phyloP scores from a whole-genome alignment of 1,140 invertebrate species.

The Charaxes varanes region DNA sequence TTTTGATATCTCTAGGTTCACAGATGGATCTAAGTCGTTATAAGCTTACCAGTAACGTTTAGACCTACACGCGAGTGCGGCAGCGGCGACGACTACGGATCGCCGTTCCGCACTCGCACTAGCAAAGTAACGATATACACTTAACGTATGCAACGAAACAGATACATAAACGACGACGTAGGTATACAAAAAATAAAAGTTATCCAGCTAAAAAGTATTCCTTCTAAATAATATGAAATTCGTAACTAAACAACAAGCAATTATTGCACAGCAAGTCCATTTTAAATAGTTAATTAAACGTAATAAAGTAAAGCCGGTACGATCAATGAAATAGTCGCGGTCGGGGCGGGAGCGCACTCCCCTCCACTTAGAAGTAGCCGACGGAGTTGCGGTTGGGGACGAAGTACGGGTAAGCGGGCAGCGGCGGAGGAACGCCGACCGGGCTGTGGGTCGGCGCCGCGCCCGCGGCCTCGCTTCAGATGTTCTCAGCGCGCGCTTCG shows the following conservation, averaged over 20 bases:
- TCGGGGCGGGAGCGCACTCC: neutral
- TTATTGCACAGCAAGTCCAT: conserved; percentile 68
- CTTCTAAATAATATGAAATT: conserved; percentile 50
- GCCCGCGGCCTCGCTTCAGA: conserved; percentile 67
- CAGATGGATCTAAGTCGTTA: conserved; percentile 55
- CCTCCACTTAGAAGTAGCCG: conserved; percentile 45
- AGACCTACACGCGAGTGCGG: conserved; percentile 15
- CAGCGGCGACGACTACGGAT: conserved; percentile 14
- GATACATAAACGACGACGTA: conserved; percentile 39
- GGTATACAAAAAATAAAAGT: conserved; percentile 47
- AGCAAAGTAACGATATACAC: conserved; percentile 29
- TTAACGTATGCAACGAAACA: conserved; percentile 43
- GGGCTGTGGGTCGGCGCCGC: conserved; percentile 33
- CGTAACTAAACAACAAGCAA: conserved; percentile 68
- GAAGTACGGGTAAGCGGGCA: conserved; percentile 65
- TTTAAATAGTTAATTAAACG: conserved; percentile 61
- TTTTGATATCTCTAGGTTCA: conserved; percentile 66
- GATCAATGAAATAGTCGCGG: conserved; percentile 23
- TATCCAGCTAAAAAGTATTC: conserved; percentile 54
- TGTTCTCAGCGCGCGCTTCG: conserved; percentile 53
- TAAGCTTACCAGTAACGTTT: conserved; percentile 48
- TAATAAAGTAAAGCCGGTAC: conserved; percentile 43
- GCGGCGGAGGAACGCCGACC: conserved; percentile 42
- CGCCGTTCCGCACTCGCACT: conserved; percentile 20
- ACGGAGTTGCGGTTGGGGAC: conserved; percentile 60